Base-by-base conservation (phyloP, 2,113 vertebrate species). In the Zosterops japonicus region DNA sequence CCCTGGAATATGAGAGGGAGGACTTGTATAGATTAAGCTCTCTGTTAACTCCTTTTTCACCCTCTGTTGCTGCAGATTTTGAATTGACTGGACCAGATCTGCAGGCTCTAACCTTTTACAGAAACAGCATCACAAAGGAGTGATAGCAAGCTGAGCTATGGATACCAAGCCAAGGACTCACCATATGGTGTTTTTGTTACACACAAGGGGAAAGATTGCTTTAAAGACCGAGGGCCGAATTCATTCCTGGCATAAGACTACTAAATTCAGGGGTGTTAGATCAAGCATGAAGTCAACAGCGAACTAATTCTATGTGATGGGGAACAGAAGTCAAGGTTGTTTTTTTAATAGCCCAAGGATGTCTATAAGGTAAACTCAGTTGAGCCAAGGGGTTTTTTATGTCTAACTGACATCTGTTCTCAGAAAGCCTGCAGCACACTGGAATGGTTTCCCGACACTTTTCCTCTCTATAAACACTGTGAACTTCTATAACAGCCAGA, bases 111-210 rank as follows among this genome's bases (percentile, higher is more conserved):
- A 91, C 79, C 90, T 96, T 95, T 92, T 92, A 83, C 79, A 92
- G 77, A 59, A 80, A 49, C 77, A 95, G 55, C 61, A 89, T 75
- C 90, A 94, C 14, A 80, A 95, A 95, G 89, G 46, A 93, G 79
- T 0, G 61, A 89, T 41, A 93, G 53, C 72, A 89, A 93, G 84
- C 68, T 95, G 82, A 82, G 69, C 65, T 67, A 59, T 59, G 80
- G 92, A 50, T 80, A 83, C 29, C 49, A 88, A 95, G 96, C 94
- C 91, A 96, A 97, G 94, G 83, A 94, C 85, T 95, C 68, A 83
- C 97, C 95, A 97, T 95, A 97, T 97, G 95, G 87, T 94, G 88
- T 77, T 96, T 94, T 95, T 91, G 57, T 93, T 94, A 85, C 78
- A 82, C 91, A 91, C 94, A 80, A 90, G 87, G 60, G 95, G 64